Evolutionary conservation across 2,888 invertebrate species (phyloP).

Genomic region (Apodemia duryi): DNA sequence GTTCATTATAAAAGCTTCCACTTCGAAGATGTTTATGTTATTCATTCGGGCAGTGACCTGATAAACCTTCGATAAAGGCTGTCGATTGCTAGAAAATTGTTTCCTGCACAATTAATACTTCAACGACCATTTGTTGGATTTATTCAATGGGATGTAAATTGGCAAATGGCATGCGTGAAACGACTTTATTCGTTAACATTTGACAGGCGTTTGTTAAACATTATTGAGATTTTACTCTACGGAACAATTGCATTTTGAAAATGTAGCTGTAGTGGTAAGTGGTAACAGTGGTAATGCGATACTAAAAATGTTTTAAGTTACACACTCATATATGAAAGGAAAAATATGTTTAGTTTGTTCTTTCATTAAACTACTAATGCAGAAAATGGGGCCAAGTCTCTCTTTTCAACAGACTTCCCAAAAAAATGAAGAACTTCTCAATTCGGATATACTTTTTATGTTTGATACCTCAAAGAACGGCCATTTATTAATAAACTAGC

Average conservation of each 20-base stretch:
- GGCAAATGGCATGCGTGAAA: constrained; percentile 34
- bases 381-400: too few species aligned
- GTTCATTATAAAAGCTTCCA: constrained; percentile 31
- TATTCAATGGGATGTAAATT: constrained; percentile 41
- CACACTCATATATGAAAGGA: too few species aligned
- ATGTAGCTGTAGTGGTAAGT: constrained; percentile 5
- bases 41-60: constrained; percentile 43
- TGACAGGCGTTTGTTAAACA: constrained; percentile 42
- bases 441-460: too few species aligned
- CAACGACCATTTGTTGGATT: constrained; percentile 49
- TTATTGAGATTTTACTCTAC: constrained; percentile 6
- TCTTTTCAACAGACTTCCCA: too few species aligned
- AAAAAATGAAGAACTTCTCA: too few species aligned
- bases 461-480: too few species aligned
- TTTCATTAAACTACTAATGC: too few species aligned
- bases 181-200: constrained; percentile 33
- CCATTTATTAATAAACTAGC: too few species aligned
- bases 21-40: constrained; percentile 54
- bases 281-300: constrained; percentile 1
- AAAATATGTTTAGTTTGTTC: too few species aligned
- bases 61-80: constrained; percentile 42
- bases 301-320: too few species aligned
- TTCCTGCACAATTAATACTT: constrained; percentile 71
- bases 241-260: constrained; percentile 10
- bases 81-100: constrained; percentile 59